phyloP scores from a whole-genome alignment of 2,113 vertebrate species.

The Heterochromis multidens region DNA sequence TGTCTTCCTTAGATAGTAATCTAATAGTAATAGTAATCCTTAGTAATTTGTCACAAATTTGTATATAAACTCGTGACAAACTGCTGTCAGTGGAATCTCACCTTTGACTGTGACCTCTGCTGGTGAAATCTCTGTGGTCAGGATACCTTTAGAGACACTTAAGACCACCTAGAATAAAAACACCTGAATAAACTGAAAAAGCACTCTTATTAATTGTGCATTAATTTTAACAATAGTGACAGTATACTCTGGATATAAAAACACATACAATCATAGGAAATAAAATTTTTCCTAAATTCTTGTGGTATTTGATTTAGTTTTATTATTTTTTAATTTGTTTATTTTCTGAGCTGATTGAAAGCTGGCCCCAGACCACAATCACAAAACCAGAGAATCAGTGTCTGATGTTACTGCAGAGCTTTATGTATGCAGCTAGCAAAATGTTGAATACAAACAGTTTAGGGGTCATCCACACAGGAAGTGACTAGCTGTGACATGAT shows the following conservation, averaged over 20 bases:
- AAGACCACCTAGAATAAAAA: not conserved
- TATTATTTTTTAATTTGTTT: not conserved
- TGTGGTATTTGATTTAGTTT: not conserved
- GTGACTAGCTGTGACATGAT: no score
- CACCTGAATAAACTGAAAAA: not conserved
- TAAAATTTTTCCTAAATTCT: not conserved
- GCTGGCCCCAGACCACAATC: not conserved
- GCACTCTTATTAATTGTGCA: not conserved
- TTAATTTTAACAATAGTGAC: not conserved
- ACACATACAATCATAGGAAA: not conserved
- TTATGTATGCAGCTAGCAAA: not conserved
- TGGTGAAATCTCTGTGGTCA: not conserved
- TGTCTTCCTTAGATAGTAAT: not conserved
- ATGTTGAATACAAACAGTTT: not conserved
- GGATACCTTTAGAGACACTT: not conserved
- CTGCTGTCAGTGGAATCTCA: not conserved
- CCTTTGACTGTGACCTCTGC: not conserved
- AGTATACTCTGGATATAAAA: not conserved
- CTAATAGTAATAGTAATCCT: no score
- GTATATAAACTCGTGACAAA: not conserved
- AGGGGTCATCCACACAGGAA: not conserved
- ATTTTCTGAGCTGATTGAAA: not conserved
- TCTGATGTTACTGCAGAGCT: not conserved
- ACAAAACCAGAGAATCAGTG: not conserved
- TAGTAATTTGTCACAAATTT: not conserved